phyloP scores from a whole-genome alignment of 2,888 invertebrate species.

The Calliscelio sp. region DNA sequence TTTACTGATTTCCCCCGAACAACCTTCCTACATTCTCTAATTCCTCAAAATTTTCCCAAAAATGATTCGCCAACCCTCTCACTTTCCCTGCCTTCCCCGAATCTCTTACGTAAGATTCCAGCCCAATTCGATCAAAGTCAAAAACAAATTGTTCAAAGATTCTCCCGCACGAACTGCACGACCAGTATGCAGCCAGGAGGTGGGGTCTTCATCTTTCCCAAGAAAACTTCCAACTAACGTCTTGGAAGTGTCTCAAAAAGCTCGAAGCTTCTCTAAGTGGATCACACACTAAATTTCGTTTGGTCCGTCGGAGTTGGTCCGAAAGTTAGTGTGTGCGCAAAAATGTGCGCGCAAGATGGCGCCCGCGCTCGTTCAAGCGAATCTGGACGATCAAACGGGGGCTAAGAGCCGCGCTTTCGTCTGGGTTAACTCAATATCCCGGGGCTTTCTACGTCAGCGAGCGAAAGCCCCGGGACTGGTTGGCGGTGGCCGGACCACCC shows the following conservation, averaged over 20 bases:
- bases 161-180: conserved; percentile 14
- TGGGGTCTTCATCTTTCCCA: too few species aligned
- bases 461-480: conserved; percentile 47
- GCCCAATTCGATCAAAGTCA: conserved; percentile 45
- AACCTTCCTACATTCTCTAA: too few species aligned
- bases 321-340: conserved; percentile 49
- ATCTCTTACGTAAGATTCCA: conserved; percentile 18
- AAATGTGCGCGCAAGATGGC: conserved; percentile 76
- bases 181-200: conserved; percentile 74
- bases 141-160: conserved; percentile 40
- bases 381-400: conserved; percentile 86
- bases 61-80: too few species aligned
- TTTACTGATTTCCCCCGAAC: too few species aligned
- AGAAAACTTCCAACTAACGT: conserved; percentile 84
- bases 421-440: conserved; percentile 84
- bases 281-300: conserved; percentile 86
- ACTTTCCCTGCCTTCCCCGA: not conserved
- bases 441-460: conserved; percentile 71
- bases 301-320: conserved; percentile 69
- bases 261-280: conserved; percentile 84
- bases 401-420: conserved; percentile 85
- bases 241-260: conserved; percentile 85
- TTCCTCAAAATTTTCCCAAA: not conserved
- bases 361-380: conserved; percentile 84
- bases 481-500: conserved; percentile 74